A percentile compares a stretch with the other conserved stretches of the same genome.
These are phyloP conservation scores for Pyxicephalus adspersus DNA, from an alignment of 2,113 vertebrate genomes.

Conservation along the genomic window DNA sequence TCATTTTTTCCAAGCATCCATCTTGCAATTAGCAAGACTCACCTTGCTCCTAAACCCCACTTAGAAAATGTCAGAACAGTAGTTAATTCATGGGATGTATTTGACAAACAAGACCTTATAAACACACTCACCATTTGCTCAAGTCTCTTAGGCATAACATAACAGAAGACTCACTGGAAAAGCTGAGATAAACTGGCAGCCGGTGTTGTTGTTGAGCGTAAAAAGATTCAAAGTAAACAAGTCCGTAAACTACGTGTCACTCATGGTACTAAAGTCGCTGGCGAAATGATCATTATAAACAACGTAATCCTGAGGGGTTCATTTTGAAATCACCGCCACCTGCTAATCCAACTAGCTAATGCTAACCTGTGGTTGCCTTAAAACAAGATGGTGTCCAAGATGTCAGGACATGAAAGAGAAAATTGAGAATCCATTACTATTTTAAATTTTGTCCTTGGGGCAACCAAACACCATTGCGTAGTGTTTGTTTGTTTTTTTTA, in stretches of 20 bases:
- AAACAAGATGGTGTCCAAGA: too few relatives aligned
- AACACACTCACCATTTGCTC: conserved; percentile 41
- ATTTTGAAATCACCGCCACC: conserved; percentile 2
- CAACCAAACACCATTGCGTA: too few relatives aligned
- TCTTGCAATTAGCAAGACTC: conserved; percentile 55
- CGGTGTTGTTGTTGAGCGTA: conserved; percentile 1
- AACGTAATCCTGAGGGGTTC: conserved; percentile 6
- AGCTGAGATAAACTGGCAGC: conserved; percentile 45
- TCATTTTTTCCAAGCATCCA: conserved; percentile 49
- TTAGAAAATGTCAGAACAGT: conserved; percentile 48
- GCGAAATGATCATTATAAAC: conserved; percentile 11
- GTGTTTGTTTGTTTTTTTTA: too few relatives aligned
- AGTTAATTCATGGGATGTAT: conserved; percentile 48
- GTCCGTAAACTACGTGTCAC: conserved; percentile 26
- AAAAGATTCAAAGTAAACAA: conserved; percentile 18
- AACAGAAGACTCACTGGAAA: conserved; percentile 48
- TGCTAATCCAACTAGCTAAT: too few relatives aligned
- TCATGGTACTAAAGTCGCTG: conserved; percentile 19
- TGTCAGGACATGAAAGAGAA: too few relatives aligned
- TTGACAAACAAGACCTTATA: conserved; percentile 50
- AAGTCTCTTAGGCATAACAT: conserved; percentile 47
- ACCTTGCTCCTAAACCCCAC: conserved; percentile 44
- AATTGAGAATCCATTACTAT: too few relatives aligned
- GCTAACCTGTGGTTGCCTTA: too few relatives aligned
- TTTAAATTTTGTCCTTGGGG: too few relatives aligned